Base-by-base conservation (phyloP, 1,140 invertebrate genomes). In the Tetramorium parvispinum region DNA sequence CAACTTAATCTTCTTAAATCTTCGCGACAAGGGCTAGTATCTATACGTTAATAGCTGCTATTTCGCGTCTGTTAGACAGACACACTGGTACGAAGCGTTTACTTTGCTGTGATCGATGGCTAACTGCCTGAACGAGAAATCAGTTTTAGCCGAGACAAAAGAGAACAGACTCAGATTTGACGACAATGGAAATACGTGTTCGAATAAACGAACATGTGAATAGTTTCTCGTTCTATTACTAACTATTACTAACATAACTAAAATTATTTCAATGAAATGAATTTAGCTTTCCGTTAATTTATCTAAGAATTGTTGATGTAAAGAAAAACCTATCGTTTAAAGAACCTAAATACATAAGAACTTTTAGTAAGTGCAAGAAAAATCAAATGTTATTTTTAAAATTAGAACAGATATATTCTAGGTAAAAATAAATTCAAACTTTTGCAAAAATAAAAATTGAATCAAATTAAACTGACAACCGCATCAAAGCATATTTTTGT, bases 91-190 rank as follows among this genome's bases (percentile, higher is more conserved):
- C 27, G 63, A 18, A 16, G 13, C 43, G n/a, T 83, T 83, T 75
- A 83, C 68, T 61, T 83, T 75, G 43, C 53, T 27, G 53, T 75
- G 68, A 83, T 83, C 79, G 79, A 83, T 82, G 24, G 21, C 65
- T 43, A 46, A 24, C 55, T 37, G 68, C 4, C 27, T 70, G 40
- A 83, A 81, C 49, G 53, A 83, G 53, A 75, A 83, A 61, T 83
- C 79, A 73, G 27, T 83, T 75, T 83, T 59, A 59, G 40, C 40
- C 7, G n/a, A 13, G 61, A 79, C 61, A 43, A 83, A 75, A 57
- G 40, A 68, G 18, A 59, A 10, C 40, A 6, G 2, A 46, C 37
- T 46, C 21, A 11, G 18, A 83, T 61, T 59, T 59, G 27, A 73
- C 21, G 43, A 73, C 65, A 37, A 57, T 10, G 16, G 16, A 32